Conservation (phyloP, 2,113 vertebrate genomes). For the Hydrolagus affinis region DNA sequence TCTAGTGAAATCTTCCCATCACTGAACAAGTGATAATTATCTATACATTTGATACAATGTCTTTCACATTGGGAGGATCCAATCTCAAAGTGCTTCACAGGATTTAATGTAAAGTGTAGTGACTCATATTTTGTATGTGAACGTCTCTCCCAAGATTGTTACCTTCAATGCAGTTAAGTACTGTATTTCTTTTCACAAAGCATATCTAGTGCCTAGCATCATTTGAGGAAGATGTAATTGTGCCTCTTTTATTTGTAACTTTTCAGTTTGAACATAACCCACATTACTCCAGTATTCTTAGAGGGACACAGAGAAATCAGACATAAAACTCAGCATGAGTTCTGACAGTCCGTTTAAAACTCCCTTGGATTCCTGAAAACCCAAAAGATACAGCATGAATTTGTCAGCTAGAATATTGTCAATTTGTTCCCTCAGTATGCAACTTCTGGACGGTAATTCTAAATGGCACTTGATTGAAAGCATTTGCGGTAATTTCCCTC, state of each 20-base stretch:
- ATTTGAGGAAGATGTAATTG: neutral
- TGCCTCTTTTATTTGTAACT: too few species aligned
- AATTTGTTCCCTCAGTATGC: constrained; percentile 26
- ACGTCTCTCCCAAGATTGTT: too few species aligned
- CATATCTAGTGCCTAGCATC: neutral
- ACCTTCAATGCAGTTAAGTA: too few species aligned
- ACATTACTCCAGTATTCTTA: constrained; percentile 9
- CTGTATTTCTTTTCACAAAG: too few species aligned
- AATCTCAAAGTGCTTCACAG: too few species aligned
- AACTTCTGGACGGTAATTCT: constrained; percentile 45
- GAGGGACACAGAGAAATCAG: neutral
- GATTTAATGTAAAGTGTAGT: too few species aligned
- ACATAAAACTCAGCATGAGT: constrained; percentile 8
- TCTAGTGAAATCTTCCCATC: neutral
- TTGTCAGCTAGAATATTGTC: constrained; percentile 30
- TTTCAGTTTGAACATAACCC: neutral
- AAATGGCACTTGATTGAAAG: constrained; percentile 57
- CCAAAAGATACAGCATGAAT: constrained; percentile 20
- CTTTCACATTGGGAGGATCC: too few species aligned
- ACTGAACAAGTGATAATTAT: neutral
- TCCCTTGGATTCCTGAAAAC: constrained; percentile 14
- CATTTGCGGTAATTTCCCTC: constrained; percentile 58
- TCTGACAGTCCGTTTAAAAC: constrained; percentile 12
- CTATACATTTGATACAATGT: too few species aligned
- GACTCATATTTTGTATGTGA: too few species aligned